Conservation (phyloP, 1,140 invertebrate genomes). For the Piezodorus guildinii region DNA sequence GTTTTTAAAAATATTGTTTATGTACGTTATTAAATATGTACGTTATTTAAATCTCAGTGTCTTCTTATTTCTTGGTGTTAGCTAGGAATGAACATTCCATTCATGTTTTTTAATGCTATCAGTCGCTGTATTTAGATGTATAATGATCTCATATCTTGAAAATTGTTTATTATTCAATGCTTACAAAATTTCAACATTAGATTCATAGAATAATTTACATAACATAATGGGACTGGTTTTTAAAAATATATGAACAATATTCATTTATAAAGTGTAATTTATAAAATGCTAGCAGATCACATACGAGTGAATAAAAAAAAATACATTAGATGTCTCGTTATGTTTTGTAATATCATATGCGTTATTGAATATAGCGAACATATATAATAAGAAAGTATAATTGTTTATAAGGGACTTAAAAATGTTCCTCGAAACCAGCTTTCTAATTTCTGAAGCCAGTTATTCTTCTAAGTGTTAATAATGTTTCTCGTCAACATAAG, state of each 20-base stretch:
- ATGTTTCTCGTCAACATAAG: background rate
- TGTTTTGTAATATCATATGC: no score
- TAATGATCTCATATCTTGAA: background rate
- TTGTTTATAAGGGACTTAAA: no score
- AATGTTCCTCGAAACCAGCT: conserved; percentile 2
- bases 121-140: background rate
- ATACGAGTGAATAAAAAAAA: no score
- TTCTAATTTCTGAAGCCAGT: no score
- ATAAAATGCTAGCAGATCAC: no score
- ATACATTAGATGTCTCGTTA: no score
- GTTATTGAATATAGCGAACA: no score
- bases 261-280: no score
- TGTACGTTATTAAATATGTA: background rate
- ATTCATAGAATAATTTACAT: background rate
- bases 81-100: conserved; percentile 3
- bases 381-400: no score
- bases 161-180: background rate
- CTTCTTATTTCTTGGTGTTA: conserved; percentile 6
- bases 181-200: background rate
- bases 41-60: conserved; percentile 1
- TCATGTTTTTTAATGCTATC: background rate
- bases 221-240: background rate
- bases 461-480: background rate
- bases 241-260: no score
- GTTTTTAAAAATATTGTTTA: background rate